Percentiles rank a stretch among this genome's conserved stretches.
Evolutionary conservation across 2,113 vertebrate genomes (phyloP).

Genomic region (Hypomesus transpacificus): DNA sequence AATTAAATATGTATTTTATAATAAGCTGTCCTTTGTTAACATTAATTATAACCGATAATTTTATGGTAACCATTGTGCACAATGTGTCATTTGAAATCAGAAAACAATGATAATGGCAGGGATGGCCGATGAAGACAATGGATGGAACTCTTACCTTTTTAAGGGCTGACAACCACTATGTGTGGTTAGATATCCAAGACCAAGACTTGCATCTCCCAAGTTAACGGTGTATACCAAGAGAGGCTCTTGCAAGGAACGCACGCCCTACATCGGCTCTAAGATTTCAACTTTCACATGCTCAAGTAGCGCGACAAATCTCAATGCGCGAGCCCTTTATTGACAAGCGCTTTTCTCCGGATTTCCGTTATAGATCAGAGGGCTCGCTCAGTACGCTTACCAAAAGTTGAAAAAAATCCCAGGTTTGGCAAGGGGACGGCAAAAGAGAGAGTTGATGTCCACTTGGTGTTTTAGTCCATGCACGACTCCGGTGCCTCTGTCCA

Average conservation of each 20-base stretch:
- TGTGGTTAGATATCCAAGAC: slow-evolving; percentile 91
- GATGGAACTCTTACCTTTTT: slow-evolving; percentile 86
- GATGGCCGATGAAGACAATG: slow-evolving; percentile 56
- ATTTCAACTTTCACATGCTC: slow-evolving; percentile 85
- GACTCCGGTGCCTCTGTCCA: slow-evolving; percentile 86
- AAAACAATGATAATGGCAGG: slow-evolving; percentile 22
- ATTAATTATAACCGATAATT: neutral
- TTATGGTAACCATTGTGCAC: neutral
- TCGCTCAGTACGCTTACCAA: slow-evolving; percentile 62
- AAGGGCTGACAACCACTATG: slow-evolving; percentile 86
- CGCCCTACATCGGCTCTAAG: slow-evolving; percentile 76
- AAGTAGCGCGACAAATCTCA: slow-evolving; percentile 66
- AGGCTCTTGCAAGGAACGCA: slow-evolving; percentile 77
- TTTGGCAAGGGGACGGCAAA: slow-evolving; percentile 69
- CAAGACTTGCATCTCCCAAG: slow-evolving; percentile 96
- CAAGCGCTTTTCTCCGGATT: slow-evolving; percentile 50
- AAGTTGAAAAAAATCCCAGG: slow-evolving; percentile 74
- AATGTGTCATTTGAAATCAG: neutral
- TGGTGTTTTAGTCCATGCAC: slow-evolving; percentile 73
- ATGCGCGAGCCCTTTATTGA: slow-evolving; percentile 50
- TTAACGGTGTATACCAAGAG: slow-evolving; percentile 85
- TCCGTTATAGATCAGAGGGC: slow-evolving; percentile 55
- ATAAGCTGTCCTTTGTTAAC: too few species aligned
- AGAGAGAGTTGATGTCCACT: slow-evolving; percentile 73
- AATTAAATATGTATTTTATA: neutral